Base-by-base conservation (phyloP, 2,888 invertebrate genomes). In the Halictus ligatus region DNA sequence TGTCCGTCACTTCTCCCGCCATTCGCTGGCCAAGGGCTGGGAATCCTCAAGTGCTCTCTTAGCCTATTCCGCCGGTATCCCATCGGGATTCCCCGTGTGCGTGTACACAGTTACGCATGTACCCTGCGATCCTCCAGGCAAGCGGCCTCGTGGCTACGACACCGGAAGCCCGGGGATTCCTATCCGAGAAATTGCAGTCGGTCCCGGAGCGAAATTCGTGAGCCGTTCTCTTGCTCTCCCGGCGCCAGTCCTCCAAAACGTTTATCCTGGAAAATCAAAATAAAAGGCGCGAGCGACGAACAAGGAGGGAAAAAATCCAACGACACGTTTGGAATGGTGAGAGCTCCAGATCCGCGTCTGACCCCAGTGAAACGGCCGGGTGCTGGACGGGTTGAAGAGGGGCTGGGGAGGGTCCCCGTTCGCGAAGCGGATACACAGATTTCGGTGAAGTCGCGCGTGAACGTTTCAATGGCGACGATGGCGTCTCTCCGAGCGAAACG, bases 1-100 rank as follows among this genome's bases (percentile, higher is more conserved):
- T 89, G 87, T 89, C 87, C 89, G 74, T 69, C 81, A 79, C 83
- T 84, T 87, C 85, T 82, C 72, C 71, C 69, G 84, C 86, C 86
- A 86, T 88, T 89, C 83, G 67, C 82, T 78, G 83, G 83, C 85
- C 80, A 46, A 73, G 35, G 79, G 75, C 74, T 64, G 81, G 83
- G 76, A 54, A 80, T 71, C 69, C 83, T 84, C 88, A 67, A 89
- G 89, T 88, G 78, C 83, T 81, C 86, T 86, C 83, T 87, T 89
- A 88, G 73, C 82, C 86, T 72, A 80, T 87, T 79, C 75, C 74
- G 58, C 60, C 48, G 73, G 89, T 80, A 88, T 89, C 88, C 80
- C 89, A 81, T 88, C 84, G 71, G 60, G 81, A 78, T 69, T 78
- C 54, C 76, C 64, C 77, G 50, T 69, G 75, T 72, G 75, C 72